Conservation (phyloP, 2,113 vertebrate species). For the Pomatostomus ruficeps region DNA sequence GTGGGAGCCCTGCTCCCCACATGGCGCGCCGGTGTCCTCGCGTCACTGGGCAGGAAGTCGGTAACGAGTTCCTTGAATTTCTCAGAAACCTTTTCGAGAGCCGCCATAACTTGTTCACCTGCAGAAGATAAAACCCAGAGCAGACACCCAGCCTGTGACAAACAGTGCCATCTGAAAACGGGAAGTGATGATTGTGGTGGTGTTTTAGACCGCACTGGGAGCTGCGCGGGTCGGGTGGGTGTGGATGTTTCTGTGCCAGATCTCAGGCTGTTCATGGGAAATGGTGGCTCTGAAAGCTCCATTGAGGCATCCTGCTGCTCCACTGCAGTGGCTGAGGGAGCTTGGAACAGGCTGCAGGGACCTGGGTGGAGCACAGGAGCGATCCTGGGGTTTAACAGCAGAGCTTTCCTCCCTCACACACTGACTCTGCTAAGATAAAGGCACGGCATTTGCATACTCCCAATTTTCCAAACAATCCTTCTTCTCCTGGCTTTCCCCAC, state of each 20-base stretch:
- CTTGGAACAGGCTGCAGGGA: background rate
- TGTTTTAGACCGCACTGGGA: background rate
- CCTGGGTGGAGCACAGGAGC: background rate
- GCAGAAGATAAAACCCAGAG: background rate
- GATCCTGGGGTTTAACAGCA: background rate
- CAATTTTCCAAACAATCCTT: background rate
- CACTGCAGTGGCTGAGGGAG: background rate
- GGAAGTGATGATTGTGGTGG: background rate
- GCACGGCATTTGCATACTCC: background rate
- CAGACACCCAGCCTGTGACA: background rate
- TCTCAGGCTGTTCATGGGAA: background rate
- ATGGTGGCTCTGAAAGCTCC: background rate
- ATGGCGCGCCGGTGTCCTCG: background rate
- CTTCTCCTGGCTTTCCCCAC: background rate
- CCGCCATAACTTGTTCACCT: background rate
- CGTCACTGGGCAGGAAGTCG: background rate
- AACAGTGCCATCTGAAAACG: background rate
- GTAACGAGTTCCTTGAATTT: constrained; percentile 5
- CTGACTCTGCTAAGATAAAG: background rate
- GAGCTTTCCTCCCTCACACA: background rate
- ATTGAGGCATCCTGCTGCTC: background rate
- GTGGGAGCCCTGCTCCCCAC: background rate
- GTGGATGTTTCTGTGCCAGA: background rate
- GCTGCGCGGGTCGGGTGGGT: background rate
- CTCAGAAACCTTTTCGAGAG: constrained; percentile 8